These are phyloP conservation scores for Channa maculata DNA, from an alignment of 2,113 vertebrate species.

Conservation along the genomic window DNA sequence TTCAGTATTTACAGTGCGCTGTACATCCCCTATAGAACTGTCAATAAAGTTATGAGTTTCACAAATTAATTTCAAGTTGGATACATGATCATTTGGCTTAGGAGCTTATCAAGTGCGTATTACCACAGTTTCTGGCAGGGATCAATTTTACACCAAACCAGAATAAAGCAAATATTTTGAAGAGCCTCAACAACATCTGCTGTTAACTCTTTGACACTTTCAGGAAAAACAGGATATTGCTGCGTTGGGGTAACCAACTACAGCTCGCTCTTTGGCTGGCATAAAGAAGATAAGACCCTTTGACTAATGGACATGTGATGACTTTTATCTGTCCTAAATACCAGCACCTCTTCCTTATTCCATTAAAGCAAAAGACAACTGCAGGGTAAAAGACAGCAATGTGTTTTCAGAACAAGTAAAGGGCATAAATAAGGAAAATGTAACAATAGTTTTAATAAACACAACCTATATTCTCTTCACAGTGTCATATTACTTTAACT, in stretches of 20 bases:
- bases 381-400: constrained; percentile 7
- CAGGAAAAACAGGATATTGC: constrained; percentile 40
- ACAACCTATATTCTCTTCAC: background rate
- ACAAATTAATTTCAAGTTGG: background rate
- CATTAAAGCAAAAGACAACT: constrained; percentile 32
- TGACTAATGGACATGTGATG: constrained; percentile 59
- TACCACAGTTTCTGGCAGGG: background rate
- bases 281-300: constrained; percentile 54
- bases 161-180: background rate
- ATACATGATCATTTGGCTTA: background rate
- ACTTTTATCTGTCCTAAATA: constrained; percentile 65
- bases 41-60: background rate
- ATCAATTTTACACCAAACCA: background rate
- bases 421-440: background rate
- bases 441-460: background rate
- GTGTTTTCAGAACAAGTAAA: constrained; percentile 24
- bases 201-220: constrained; percentile 13
- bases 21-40: background rate
- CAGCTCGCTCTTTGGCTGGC: constrained; percentile 27
- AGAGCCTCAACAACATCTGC: background rate
- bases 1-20: background rate
- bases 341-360: constrained; percentile 45
- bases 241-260: constrained; percentile 17
- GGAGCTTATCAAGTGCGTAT: background rate
- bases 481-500: background rate